A percentile compares a stretch with the other conserved stretches of the same genome.
phyloP scores from a whole-genome alignment of 2,113 vertebrate species.

The Rhadina sibilatrix region DNA sequence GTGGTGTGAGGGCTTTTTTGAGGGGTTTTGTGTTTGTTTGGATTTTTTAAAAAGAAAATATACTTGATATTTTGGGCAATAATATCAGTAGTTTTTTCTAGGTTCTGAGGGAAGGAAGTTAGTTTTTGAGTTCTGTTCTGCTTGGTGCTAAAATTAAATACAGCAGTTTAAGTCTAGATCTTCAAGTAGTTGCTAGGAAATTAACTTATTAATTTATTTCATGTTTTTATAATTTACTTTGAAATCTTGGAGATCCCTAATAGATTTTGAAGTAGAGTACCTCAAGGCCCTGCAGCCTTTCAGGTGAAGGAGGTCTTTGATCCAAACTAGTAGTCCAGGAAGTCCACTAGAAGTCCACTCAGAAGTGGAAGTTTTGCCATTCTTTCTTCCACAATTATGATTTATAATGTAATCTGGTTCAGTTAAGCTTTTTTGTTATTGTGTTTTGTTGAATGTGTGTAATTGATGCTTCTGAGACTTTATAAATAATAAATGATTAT shows the following conservation, averaged over 20 bases:
- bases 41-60: neutral
- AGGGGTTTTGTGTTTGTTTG: neutral
- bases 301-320: neutral
- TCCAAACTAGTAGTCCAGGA: neutral
- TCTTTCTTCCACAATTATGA: neutral
- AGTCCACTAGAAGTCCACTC: no score
- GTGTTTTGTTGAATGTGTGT: neutral
- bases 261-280: neutral
- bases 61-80: neutral
- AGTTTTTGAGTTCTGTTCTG: neutral
- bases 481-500: neutral
- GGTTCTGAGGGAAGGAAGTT: neutral
- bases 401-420: neutral
- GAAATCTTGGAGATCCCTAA: neutral
- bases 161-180: neutral
- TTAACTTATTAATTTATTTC: neutral
- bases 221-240: neutral
- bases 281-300: neutral
- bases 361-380: neutral
- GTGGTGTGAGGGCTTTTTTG: neutral
- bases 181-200: neutral
- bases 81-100: neutral
- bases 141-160: neutral
- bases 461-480: neutral
- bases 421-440: neutral